Conservation (phyloP, 2,888 invertebrate genomes). For the Incurvaria masculella region DNA sequence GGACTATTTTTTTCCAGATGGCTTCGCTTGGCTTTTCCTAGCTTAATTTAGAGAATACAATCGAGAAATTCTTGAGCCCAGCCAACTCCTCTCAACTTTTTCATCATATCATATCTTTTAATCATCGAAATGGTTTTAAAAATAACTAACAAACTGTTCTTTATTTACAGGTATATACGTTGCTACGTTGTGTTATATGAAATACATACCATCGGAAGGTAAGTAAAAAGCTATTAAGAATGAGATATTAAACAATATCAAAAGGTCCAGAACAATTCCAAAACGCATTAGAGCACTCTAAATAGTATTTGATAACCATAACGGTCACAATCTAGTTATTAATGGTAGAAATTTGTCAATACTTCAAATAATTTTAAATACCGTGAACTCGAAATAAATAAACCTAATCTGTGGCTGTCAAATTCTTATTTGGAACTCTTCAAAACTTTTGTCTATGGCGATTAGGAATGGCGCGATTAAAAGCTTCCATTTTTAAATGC, state of each 20-base stretch:
- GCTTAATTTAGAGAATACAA: slow-evolving; percentile 17
- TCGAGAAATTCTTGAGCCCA: background rate
- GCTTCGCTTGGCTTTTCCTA: slow-evolving; percentile 23
- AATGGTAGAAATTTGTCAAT: slow-evolving; percentile 46
- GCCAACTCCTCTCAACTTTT: too few relatives aligned
- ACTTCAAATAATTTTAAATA: slow-evolving; percentile 25
- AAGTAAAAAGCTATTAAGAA: background rate
- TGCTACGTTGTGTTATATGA: too few relatives aligned
- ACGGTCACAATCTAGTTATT: slow-evolving; percentile 23
- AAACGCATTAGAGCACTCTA: background rate
- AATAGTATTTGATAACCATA: slow-evolving; percentile 20
- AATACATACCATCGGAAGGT: background rate
- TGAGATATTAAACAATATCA: background rate
- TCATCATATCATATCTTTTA: too few relatives aligned
- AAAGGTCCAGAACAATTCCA: background rate
- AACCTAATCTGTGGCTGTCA: slow-evolving; percentile 41
- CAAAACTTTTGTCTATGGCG: background rate
- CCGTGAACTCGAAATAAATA: slow-evolving; percentile 19
- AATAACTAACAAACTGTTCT: too few relatives aligned
- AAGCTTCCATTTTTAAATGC: slow-evolving; percentile 45
- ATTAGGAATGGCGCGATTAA: slow-evolving; percentile 33
- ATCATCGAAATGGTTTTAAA: too few relatives aligned
- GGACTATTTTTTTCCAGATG: slow-evolving; percentile 30
- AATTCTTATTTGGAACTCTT: slow-evolving; percentile 24
- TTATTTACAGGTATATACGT: too few relatives aligned